Percentiles rank a stretch among this genome's conserved stretches.
These are phyloP conservation scores for Diabrotica undecimpunctata DNA, from an alignment of 1,140 invertebrate genomes.

Conservation along the genomic window DNA sequence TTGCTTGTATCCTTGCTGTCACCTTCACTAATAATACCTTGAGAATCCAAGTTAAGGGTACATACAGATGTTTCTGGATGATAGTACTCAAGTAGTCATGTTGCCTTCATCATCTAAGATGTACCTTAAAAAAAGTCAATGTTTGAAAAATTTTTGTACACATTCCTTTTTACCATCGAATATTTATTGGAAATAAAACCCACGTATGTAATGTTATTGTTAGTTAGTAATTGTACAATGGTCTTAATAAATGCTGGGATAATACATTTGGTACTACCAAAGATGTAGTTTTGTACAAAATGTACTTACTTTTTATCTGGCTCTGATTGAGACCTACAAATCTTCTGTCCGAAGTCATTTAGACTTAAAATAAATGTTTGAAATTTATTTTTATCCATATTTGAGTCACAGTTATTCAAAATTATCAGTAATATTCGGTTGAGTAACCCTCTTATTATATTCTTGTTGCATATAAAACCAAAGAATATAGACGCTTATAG, in stretches of 20 bases:
- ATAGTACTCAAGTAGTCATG: conserved; percentile 34
- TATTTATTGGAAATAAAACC: too few species aligned
- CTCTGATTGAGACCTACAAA: conserved; percentile 40
- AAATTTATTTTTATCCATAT: conserved; percentile 32
- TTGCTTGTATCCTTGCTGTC: conserved; percentile 24
- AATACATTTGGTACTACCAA: background rate
- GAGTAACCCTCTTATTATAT: too few species aligned
- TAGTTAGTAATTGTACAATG: too few species aligned
- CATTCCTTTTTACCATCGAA: background rate
- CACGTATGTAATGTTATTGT: too few species aligned
- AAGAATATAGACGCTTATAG: too few species aligned
- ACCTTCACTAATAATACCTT: conserved; percentile 27
- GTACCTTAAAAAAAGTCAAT: conserved; percentile 31
- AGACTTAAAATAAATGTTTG: conserved; percentile 40
- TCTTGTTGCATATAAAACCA: too few species aligned
- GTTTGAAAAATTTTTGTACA: background rate
- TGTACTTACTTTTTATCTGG: conserved; percentile 37
- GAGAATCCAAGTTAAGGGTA: conserved; percentile 22
- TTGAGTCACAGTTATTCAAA: background rate
- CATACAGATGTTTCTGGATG: conserved; percentile 21
- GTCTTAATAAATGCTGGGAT: too few species aligned
- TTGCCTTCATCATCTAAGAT: conserved; percentile 39
- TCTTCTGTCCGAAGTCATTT: conserved; percentile 41
- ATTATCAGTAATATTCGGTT: too few species aligned
- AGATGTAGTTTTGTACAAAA: background rate